Conservation (phyloP, 2,113 vertebrate genomes). For the Origma solitaria region DNA sequence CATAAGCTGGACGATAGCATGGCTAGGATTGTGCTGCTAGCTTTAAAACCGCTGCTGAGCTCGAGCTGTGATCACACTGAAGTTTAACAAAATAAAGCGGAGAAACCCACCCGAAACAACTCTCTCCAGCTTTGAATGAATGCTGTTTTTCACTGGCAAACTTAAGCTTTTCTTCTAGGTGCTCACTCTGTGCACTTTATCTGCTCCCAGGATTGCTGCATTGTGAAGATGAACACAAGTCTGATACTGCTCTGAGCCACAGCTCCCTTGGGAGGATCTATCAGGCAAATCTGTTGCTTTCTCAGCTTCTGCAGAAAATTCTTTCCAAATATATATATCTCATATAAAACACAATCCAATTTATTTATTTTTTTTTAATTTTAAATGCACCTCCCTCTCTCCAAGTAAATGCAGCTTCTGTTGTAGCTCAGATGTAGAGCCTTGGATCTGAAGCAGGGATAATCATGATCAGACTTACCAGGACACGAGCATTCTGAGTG, state of each 20-base stretch:
- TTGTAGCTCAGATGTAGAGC: neutral
- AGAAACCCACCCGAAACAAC: neutral
- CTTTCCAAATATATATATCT: neutral
- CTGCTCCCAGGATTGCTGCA: neutral
- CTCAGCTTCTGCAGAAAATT: neutral
- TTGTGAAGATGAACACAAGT: neutral
- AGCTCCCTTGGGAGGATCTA: neutral
- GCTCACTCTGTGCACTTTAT: neutral
- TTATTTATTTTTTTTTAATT: neutral
- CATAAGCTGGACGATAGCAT: neutral
- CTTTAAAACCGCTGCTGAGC: neutral
- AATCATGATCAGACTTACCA: neutral
- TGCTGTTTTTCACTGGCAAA: neutral
- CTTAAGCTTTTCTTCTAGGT: neutral
- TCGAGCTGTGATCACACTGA: neutral
- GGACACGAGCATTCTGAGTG: neutral
- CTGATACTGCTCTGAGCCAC: neutral
- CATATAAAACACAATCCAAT: neutral
- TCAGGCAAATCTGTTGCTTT: conserved; percentile 10
- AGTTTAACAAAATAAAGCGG: neutral
- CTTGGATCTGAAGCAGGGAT: neutral
- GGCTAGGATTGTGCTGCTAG: neutral
- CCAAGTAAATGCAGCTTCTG: neutral
- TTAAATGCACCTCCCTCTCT: neutral
- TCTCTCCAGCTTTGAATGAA: neutral